phyloP scores from a whole-genome alignment of 2,888 invertebrate genomes.

The Rhogogaster chlorosoma region DNA sequence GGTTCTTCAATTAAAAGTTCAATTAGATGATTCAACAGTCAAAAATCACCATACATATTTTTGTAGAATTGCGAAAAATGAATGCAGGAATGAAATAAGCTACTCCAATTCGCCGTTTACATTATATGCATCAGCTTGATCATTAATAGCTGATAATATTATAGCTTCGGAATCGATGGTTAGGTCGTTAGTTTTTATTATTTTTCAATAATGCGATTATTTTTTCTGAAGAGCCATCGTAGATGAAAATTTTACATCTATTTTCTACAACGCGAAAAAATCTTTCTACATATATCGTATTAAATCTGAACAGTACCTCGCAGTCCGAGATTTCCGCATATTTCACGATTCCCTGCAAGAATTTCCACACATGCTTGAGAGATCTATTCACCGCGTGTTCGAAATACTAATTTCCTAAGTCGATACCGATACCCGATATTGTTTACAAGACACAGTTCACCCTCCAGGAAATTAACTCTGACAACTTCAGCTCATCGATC shows the following conservation, averaged over 20 bases:
- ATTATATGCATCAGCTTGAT: not conserved
- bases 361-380: not conserved
- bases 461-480: slow-evolving; percentile 17
- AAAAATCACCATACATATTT: not conserved
- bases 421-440: slow-evolving; percentile 39
- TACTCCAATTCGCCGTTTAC: not conserved
- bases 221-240: not conserved
- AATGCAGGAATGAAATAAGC: not conserved
- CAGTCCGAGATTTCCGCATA: not conserved
- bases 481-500: slow-evolving; percentile 41
- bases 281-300: not conserved
- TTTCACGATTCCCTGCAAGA: not conserved
- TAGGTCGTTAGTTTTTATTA: slow-evolving; percentile 3
- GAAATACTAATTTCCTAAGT: slow-evolving; percentile 12
- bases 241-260: not conserved
- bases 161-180: not conserved
- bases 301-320: not conserved
- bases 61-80: not conserved
- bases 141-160: not conserved
- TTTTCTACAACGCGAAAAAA: not conserved
- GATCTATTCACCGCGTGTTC: not conserved
- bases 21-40: not conserved
- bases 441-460: slow-evolving; percentile 32
- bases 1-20: not conserved
- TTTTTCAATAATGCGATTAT: not conserved